phyloP scores from a whole-genome alignment of 53 echinoderm and acorn worm genomes.

The Holothuria leucospilota region DNA sequence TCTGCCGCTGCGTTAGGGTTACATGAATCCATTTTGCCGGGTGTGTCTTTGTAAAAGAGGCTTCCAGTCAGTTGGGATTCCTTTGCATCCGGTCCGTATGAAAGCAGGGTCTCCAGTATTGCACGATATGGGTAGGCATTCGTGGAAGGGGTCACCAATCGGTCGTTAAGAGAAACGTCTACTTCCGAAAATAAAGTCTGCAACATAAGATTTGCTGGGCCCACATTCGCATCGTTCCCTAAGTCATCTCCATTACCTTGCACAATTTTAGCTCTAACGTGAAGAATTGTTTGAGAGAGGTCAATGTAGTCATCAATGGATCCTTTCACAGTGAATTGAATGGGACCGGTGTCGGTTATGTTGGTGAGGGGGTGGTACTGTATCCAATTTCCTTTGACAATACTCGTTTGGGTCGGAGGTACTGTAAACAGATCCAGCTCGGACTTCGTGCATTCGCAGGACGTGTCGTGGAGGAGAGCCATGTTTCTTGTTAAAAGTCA shows the following conservation, averaged over 20 bases:
- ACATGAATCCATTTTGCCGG: not conserved
- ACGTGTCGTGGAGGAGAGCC: too few species aligned
- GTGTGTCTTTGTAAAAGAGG: not conserved
- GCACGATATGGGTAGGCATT: not conserved
- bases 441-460: too few species aligned
- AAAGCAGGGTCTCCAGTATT: constrained; percentile 62
- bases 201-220: constrained; percentile 60
- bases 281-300: constrained; percentile 52
- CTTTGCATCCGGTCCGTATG: constrained; percentile 45
- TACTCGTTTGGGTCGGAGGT: too few species aligned
- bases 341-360: constrained; percentile 1
- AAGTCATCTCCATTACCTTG: constrained; percentile 61
- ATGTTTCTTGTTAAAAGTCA: too few species aligned
- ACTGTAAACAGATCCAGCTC: too few species aligned
- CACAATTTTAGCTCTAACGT: constrained; percentile 54
- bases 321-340: constrained; percentile 60
- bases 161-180: constrained; percentile 53
- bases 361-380: constrained; percentile 44
- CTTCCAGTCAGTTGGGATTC: constrained; percentile 32
- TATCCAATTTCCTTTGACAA: constrained; percentile 15
- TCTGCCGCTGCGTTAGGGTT: not conserved
- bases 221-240: constrained; percentile 51
- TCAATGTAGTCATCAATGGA: constrained; percentile 62
- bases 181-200: constrained; percentile 72
- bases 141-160: constrained; percentile 44